Evolutionary conservation across 2,888 invertebrate species (phyloP), one percentile per base, ranked within the genome.

Genomic region (Drosophila helvetica): DNA sequence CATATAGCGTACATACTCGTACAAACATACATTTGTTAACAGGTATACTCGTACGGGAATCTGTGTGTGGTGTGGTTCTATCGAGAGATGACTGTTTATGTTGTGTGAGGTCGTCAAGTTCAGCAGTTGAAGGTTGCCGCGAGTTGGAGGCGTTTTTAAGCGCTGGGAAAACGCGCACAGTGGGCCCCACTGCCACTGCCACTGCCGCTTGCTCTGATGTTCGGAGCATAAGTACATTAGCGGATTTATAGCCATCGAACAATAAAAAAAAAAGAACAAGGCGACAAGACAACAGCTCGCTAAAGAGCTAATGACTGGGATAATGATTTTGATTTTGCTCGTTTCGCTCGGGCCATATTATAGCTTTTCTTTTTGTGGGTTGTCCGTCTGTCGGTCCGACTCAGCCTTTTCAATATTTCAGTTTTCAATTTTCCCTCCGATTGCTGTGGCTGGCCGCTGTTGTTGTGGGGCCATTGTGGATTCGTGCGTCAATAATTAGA

Each of bases 401-500:
- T 65, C 18, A n/a, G 48, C 38, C 57, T 53, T 74, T 61, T 66
- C 60, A 71, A 73, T 73, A 66, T 73, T 72, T 72, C 38, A 56
- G 18, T 53, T 48, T 58, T 58, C 67, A 43, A 57, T 74, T 75
- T 60, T 55, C 61, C 2, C 30, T n/a, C 42, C 53, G 50, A 30
- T 48, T 51, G 43, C 51, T 70, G 60, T 61, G 68, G n/a, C n/a
- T 19, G 1, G 67, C 47, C 67, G 61, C 52, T 76, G 47, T 50
- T 77, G 68, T 48, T 70, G 53, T 66, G 59, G 57, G 38, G 15
- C 66, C 73, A 74, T 71, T 79, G 82, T 76, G 74, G 82, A 86
- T 85, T 86, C 83, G 83, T 83, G 83, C 83, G 83, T 83, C 83
- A 83, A 84, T 83, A 83, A 83, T 83, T 83, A 83, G 83, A 83